These are phyloP conservation scores for Hippopotamus amphibius DNA, from an alignment of 2,113 vertebrate species.

Conservation along the genomic window DNA sequence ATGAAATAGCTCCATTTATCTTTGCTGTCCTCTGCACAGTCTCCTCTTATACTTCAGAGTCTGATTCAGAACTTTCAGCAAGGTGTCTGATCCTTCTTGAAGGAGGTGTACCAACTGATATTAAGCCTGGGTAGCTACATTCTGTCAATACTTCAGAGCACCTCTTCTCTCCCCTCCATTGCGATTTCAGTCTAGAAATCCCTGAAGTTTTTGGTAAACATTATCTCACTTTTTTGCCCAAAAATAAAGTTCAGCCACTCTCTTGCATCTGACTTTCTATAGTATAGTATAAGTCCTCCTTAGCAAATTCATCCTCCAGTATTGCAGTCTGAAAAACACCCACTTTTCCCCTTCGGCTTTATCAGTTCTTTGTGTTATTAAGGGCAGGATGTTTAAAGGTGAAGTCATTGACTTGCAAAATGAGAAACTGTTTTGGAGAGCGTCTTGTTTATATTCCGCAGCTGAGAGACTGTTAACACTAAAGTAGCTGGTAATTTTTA, in stretches of 20 bases:
- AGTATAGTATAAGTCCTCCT: background rate
- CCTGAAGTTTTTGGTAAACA: background rate
- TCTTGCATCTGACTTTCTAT: background rate
- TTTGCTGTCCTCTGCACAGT: background rate
- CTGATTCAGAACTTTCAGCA: background rate
- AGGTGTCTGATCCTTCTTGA: background rate
- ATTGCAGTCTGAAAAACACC: background rate
- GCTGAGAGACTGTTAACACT: background rate
- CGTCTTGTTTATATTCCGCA: background rate
- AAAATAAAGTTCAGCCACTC: background rate
- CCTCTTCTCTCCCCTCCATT: background rate
- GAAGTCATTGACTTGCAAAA: slow-evolving; percentile 52
- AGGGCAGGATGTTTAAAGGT: slow-evolving; percentile 57
- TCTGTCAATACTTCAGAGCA: background rate
- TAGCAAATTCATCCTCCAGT: background rate
- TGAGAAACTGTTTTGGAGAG: background rate
- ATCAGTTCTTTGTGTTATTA: slow-evolving; percentile 13
- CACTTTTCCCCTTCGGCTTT: background rate
- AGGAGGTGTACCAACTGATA: background rate
- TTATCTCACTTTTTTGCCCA: background rate
- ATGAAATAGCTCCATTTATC: background rate
- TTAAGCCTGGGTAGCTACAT: background rate
- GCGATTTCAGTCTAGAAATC: background rate
- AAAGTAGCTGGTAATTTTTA: background rate
- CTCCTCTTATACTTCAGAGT: background rate